These are phyloP conservation scores for Anodontia alba DNA, from an alignment of 2,888 invertebrate species.

Conservation along the genomic window DNA sequence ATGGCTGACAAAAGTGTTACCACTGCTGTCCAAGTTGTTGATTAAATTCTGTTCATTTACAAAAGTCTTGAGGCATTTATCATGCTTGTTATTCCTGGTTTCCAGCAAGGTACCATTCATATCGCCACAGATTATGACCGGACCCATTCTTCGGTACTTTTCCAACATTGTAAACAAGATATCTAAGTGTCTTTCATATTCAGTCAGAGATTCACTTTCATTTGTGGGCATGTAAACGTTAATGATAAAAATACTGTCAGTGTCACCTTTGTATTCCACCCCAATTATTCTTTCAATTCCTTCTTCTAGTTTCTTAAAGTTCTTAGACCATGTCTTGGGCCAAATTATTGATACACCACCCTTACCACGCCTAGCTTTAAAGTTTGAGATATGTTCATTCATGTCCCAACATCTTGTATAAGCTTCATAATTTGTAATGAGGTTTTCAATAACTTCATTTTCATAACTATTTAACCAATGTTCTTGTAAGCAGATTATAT, in stretches of 20 bases:
- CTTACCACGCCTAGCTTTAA: neutral
- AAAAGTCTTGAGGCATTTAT: neutral
- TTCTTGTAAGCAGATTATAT: neutral
- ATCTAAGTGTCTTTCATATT: too few relatives aligned
- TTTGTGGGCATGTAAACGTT: neutral
- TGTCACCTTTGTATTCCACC: neutral
- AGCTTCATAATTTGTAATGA: neutral
- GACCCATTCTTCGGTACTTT: too few relatives aligned
- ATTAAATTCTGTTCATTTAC: neutral
- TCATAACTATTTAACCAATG: neutral
- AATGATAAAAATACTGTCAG: neutral
- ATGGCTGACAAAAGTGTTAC: neutral
- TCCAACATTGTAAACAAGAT: too few relatives aligned
- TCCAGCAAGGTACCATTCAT: neutral
- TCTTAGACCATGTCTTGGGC: neutral
- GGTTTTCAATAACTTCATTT: neutral
- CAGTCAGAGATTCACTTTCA: neutral
- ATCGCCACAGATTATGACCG: too few relatives aligned
- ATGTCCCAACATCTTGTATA: neutral
- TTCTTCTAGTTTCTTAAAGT: neutral
- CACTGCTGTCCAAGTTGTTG: neutral
- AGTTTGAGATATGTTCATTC: neutral
- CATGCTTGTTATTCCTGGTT: neutral
- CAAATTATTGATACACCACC: neutral
- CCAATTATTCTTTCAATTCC: neutral